Percentiles rank a stretch among this genome's conserved stretches.
These are phyloP conservation scores for Pantala flavescens DNA, from an alignment of 1,140 invertebrate species.

Conservation along the genomic window DNA sequence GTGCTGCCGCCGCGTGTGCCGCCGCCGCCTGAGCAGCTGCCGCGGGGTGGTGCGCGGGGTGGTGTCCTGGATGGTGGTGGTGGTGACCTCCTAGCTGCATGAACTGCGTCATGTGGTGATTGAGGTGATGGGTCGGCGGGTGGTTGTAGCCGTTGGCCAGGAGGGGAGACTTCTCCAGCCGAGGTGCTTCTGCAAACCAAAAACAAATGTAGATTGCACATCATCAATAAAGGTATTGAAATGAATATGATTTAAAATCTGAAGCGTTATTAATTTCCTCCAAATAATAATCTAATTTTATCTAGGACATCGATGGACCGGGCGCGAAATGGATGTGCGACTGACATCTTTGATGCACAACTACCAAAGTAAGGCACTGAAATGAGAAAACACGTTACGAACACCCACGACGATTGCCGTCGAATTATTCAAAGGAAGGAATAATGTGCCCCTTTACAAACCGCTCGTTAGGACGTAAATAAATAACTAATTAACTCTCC, in stretches of 20 bases:
- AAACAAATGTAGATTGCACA: neutral
- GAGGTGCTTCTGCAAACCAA: constrained; percentile 58
- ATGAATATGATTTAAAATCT: too few relatives aligned
- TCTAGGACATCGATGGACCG: too few relatives aligned
- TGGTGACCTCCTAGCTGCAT: constrained; percentile 64
- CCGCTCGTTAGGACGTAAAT: neutral
- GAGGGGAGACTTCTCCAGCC: constrained; percentile 82
- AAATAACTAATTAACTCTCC: neutral
- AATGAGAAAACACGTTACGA: too few relatives aligned
- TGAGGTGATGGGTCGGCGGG: constrained; percentile 76
- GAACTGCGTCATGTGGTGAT: constrained; percentile 66
- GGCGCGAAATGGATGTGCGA: too few relatives aligned
- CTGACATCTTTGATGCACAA: too few relatives aligned
- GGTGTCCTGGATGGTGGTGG: constrained; percentile 30
- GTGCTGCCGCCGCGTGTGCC: constrained; percentile 45
- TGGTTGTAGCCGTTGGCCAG: constrained; percentile 91
- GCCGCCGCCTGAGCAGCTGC: constrained; percentile 45
- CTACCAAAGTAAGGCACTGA: too few relatives aligned
- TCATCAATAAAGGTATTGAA: too few relatives aligned
- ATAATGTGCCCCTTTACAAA: too few relatives aligned
- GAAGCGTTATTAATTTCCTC: too few relatives aligned
- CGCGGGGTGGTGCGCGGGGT: neutral
- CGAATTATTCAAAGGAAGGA: too few relatives aligned
- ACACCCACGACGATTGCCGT: too few relatives aligned
- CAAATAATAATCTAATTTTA: too few relatives aligned